Evolutionary conservation across 2,797 vertebrate species (phyloP).

Genomic region (Poeciliopsis paucimaculata): DNA sequence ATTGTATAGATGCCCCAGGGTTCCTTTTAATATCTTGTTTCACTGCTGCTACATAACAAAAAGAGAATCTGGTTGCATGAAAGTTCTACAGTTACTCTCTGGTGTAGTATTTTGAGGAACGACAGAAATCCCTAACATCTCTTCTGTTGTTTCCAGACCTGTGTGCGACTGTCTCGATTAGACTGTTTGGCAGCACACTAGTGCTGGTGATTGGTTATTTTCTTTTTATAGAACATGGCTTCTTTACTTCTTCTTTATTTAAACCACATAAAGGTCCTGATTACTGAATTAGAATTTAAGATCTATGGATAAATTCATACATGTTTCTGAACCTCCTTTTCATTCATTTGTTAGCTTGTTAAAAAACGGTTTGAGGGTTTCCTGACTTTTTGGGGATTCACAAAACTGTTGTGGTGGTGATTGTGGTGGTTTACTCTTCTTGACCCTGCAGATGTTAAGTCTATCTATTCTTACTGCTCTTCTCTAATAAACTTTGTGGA

Average conservation of each 20-base stretch:
- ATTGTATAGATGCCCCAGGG: background rate
- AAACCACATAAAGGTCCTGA: background rate
- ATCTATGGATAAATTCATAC: background rate
- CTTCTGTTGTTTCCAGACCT: background rate
- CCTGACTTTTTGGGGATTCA: background rate
- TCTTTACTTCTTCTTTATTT: background rate
- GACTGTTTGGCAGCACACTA: background rate
- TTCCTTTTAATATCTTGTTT: background rate
- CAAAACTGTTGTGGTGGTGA: background rate
- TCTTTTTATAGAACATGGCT: background rate
- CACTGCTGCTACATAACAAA: background rate
- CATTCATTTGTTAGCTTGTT: background rate
- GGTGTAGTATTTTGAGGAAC: background rate
- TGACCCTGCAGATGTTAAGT: background rate
- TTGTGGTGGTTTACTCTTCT: background rate
- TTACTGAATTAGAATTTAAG: background rate
- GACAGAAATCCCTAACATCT: background rate
- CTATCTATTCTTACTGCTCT: background rate
- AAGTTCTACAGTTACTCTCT: background rate
- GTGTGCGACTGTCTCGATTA: background rate
- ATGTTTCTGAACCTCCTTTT: background rate
- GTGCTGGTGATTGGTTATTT: background rate
- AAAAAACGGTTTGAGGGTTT: background rate
- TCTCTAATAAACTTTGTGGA: background rate
- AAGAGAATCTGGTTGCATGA: background rate